Conservation (phyloP, 2,113 vertebrate species). For the Lepus europaeus region DNA sequence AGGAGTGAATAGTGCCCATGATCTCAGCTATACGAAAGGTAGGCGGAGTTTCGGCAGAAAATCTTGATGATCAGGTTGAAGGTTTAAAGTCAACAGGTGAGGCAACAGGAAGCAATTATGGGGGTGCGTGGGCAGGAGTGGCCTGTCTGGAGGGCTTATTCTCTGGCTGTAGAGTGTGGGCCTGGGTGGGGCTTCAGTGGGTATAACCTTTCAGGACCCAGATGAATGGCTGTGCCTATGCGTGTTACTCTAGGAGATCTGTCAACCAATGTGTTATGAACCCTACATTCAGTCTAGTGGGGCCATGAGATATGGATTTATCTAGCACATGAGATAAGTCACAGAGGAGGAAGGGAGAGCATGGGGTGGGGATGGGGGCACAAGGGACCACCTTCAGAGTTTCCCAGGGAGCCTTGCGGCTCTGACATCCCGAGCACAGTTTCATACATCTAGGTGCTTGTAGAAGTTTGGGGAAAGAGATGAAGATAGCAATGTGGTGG, state of each 20-base stretch:
- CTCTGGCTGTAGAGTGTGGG: neutral
- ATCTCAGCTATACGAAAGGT: neutral
- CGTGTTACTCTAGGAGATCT: constrained; percentile 46
- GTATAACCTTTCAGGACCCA: neutral
- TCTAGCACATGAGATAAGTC: neutral
- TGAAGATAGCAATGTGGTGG: accelerated
- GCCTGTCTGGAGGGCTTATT: neutral
- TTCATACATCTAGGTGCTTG: neutral
- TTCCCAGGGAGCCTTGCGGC: neutral
- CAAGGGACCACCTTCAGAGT: neutral
- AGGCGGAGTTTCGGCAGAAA: neutral
- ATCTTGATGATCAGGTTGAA: neutral
- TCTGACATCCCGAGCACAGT: neutral
- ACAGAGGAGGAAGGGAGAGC: neutral
- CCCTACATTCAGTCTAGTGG: neutral
- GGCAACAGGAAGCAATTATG: neutral
- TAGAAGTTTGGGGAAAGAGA: neutral
- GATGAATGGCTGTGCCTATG: neutral
- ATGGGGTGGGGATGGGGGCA: neutral
- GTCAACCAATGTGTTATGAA: neutral
- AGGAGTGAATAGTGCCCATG: neutral
- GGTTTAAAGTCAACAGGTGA: neutral
- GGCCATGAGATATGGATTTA: neutral
- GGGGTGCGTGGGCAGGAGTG: neutral
- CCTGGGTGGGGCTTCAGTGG: neutral